phyloP scores from a whole-genome alignment of 2,113 vertebrate species.

The Xenus cinereus region DNA sequence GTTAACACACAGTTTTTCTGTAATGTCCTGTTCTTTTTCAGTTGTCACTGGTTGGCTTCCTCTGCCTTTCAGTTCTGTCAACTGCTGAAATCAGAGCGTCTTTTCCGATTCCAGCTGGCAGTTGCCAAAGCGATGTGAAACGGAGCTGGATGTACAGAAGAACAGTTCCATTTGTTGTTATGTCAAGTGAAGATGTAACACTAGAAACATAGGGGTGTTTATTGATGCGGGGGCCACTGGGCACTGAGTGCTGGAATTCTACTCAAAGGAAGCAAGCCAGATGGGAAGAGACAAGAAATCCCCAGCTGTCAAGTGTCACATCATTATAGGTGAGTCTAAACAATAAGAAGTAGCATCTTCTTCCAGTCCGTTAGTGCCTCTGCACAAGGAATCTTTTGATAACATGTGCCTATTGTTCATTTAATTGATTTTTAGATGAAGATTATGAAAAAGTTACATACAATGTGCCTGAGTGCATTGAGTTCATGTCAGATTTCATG shows the following conservation, averaged over 20 bases:
- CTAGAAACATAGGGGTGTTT: neutral
- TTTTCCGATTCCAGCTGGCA: slow-evolving; percentile 29
- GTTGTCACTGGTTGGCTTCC: neutral
- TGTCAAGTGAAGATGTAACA: slow-evolving; percentile 19
- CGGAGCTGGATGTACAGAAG: neutral
- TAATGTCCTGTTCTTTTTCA: neutral
- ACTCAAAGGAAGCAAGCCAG: neutral
- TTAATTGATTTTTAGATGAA: neutral
- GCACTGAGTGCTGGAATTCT: neutral
- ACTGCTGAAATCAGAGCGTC: neutral
- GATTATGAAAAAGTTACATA: neutral
- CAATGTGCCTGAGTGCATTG: neutral
- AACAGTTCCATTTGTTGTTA: neutral
- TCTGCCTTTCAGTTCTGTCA: neutral
- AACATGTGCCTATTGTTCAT: neutral
- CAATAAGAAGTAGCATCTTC: neutral
- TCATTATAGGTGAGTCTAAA: neutral
- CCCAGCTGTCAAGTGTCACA: neutral
- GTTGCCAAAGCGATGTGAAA: slow-evolving; percentile 21
- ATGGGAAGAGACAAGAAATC: neutral
- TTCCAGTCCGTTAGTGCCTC: neutral
- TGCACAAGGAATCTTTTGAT: neutral
- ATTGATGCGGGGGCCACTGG: neutral
- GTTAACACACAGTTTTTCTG: slow-evolving; percentile 10
- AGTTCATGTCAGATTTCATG: neutral